A percentile compares a stretch with the other conserved stretches of the same genome.
Evolutionary conservation across 2,797 vertebrate species (phyloP).

Genomic region (Paedocypris micromegethes): DNA sequence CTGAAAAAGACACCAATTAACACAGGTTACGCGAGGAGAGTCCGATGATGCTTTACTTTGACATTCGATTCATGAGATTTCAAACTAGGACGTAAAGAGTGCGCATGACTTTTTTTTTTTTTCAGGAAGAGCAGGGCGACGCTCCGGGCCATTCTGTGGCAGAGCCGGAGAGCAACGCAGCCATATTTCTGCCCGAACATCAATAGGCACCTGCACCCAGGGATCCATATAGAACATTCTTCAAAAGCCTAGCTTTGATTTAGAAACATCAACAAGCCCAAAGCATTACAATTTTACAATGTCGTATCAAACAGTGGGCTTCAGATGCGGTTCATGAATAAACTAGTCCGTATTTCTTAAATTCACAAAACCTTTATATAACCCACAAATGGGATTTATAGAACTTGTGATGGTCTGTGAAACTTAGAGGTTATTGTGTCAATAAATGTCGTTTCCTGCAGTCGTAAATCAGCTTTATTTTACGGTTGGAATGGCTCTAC

Average conservation of each 20-base stretch:
- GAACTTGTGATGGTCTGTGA: no score
- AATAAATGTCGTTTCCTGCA: no score
- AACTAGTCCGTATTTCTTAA: no score
- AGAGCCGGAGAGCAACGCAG: conserved; percentile 25
- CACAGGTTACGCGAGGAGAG: conserved; percentile 29
- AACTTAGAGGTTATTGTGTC: no score
- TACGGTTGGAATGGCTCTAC: no score
- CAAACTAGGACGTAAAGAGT: conserved; percentile 33
- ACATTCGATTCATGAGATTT: conserved; percentile 36
- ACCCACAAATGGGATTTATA: no score
- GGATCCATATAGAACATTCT: conserved; percentile 12
- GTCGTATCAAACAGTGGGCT: conserved; percentile 9
- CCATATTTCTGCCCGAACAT: conserved; percentile 32
- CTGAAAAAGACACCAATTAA: conserved; percentile 46
- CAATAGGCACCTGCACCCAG: conserved; percentile 15
- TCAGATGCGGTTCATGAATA: conserved; percentile 2
- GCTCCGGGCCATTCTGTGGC: conserved; percentile 10
- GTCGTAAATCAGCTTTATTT: no score
- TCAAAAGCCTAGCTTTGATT: conserved; percentile 23
- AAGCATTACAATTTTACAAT: conserved; percentile 30
- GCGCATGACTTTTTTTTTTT: conserved; percentile 33
- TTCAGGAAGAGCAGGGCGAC: conserved; percentile 20
- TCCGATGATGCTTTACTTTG: conserved; percentile 25
- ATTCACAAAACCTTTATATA: no score
- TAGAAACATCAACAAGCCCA: conserved; percentile 20